Conservation (phyloP, 2,888 invertebrate genomes). For the Spilosoma lubricipeda region DNA sequence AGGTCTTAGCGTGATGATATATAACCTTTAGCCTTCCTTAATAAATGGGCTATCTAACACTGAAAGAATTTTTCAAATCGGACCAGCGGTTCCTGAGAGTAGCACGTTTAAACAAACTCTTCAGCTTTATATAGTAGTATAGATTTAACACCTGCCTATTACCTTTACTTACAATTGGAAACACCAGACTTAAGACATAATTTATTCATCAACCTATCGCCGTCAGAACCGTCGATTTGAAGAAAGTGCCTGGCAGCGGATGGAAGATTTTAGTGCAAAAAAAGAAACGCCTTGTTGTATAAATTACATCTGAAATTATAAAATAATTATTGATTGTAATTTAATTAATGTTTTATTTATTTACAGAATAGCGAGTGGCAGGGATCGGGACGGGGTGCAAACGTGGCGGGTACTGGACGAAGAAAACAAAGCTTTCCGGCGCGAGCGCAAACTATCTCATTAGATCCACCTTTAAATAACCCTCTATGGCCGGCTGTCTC, state of each 20-base stretch:
- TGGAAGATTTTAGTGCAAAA: not conserved
- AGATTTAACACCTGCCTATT: not conserved
- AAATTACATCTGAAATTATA: not conserved
- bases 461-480: slow-evolving; percentile 53
- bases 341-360: not conserved
- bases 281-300: not conserved
- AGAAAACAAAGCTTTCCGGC: slow-evolving; percentile 94
- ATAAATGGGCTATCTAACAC: no score
- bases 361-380: slow-evolving; percentile 80
- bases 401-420: slow-evolving; percentile 88
- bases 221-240: no score
- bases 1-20: no score
- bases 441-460: slow-evolving; percentile 83
- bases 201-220: not conserved
- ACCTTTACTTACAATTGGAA: not conserved
- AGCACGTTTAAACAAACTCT: no score
- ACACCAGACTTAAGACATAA: not conserved
- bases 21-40: no score
- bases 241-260: no score
- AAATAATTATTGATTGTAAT: not conserved
- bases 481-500: slow-evolving; percentile 57
- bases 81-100: no score
- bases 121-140: no score
- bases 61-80: no score
- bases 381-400: slow-evolving; percentile 64